Evolutionary conservation across 2,113 vertebrate species (phyloP), one percentile per base, ranked within the genome.

Genomic region (Grallaria varia): DNA sequence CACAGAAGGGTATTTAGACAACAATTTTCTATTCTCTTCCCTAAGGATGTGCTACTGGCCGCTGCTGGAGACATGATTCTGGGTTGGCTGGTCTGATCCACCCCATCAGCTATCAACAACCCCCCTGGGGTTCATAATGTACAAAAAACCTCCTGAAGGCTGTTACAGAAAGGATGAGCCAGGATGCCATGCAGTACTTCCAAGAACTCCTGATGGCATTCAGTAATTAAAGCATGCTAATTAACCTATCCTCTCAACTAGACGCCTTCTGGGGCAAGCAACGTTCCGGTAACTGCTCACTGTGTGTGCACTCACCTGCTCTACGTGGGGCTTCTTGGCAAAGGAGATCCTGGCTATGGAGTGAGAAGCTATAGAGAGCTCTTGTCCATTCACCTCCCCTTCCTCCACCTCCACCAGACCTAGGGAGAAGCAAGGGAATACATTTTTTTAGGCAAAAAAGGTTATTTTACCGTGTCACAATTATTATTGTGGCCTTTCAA

Each of bases 321-420:
- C 98, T 35, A 99, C 99, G 1, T 98, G 97, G 35, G 99, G 99
- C 96, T 99, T 98, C 97, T 98, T 99, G 88, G 99, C 98, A 69
- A 99, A 99, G 80, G 99, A 99, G 50, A 98, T 98, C 96, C 99
- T 98, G 96, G 98, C 98, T 84, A 99, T 81, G 77, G 98, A 98
- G 37, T 98, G 98, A 79, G 98, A 99, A 39, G 98, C 98, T 84
- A 99, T 98, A 77, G 98, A 97, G 21, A 97, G 87, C 76, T 97
- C 55, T 93, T 99, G 98, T 42, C 98, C 99, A 1, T 98, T 98
- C 83, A 99, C 98, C 83, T 99, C 98, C 3, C 99, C 99, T 96
- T 99, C 99, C 92, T 99, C 99, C 55, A 99, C 98, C 91, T 99
- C 99, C 93, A 99, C 99, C 69, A 99, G 97, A 94, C 99, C 99